Base-by-base conservation (phyloP, 2,113 vertebrate species). In the Oryzias javanicus region DNA sequence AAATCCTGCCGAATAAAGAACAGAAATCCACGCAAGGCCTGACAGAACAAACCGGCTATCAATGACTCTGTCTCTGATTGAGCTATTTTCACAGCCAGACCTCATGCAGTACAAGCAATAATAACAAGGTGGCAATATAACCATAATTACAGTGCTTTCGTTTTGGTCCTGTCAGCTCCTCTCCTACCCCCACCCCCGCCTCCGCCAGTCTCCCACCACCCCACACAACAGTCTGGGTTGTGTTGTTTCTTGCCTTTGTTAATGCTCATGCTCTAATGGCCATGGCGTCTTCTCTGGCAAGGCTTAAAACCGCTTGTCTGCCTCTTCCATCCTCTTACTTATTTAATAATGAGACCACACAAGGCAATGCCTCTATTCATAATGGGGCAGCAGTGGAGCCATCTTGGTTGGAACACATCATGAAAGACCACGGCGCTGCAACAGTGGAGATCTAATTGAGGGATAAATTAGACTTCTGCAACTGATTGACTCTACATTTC, bases 301-400 rank as follows among this genome's bases (percentile, higher is more conserved):
- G 81, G 82, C 86, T 89, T 89, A 90, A 91, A 90, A 90, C 86
- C 78, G 67, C 86, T 86, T 84, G 91, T 92, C 91, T 92, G 89
- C 88, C 86, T 91, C 85, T 82, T 86, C 80, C 84, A 89, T 89
- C 86, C 85, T 72, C 80, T 84, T 83, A 89, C 86, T 91, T 90
- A 92, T 89, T 90, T 86, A 91, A 92, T 92, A 91, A 92, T 87
- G 88, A 90, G 88, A 89, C 91, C 89, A 84, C 91, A 91, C 81
- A 78, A 85, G 87, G 61, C 88, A 70, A 82, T 87, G 85, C 86
- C 86, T 91, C 89, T 89, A 88, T 91, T 91, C 86, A 90, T 92
- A 91, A 92, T 92, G 90, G 91, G 84, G 74, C 72, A 60, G 74
- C 71, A 71, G 77, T 60, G 69, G 84, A 91, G 89, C 80, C 83